These are phyloP conservation scores for Andrena cerasifolii DNA, from an alignment of 1,140 invertebrate genomes.

Conservation along the genomic window DNA sequence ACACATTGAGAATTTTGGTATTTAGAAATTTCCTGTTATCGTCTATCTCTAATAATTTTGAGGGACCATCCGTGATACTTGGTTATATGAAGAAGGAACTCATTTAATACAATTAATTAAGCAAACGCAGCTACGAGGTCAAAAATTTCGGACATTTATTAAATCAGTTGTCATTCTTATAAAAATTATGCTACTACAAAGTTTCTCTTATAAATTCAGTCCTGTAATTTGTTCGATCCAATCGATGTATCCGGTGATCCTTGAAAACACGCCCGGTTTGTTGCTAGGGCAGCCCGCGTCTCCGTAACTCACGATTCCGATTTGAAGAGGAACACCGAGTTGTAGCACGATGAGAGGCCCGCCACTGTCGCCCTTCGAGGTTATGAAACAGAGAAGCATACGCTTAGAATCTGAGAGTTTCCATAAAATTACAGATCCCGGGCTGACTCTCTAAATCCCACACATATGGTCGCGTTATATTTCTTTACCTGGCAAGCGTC, in stretches of 20 bases:
- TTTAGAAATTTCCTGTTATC: not conserved
- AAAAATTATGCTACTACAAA: not conserved
- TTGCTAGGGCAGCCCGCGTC: constrained; percentile 63
- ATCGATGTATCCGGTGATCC: constrained; percentile 20
- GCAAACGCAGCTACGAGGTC: no score
- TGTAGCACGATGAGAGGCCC: constrained; percentile 56
- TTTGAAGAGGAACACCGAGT: constrained; percentile 49
- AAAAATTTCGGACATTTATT: constrained; percentile 4
- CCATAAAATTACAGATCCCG: no score
- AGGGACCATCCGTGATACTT: not conserved
- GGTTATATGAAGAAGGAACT: no score
- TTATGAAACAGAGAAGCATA: no score
- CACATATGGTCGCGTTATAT: no score
- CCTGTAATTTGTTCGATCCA: constrained; percentile 41
- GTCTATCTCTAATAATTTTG: not conserved
- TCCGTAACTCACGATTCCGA: constrained; percentile 69
- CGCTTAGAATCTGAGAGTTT: no score
- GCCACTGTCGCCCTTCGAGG: constrained; percentile 62
- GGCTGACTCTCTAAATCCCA: no score
- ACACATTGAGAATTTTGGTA: constrained; percentile 43
- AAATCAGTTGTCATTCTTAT: not conserved
- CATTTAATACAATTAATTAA: no score
- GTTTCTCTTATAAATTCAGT: not conserved
- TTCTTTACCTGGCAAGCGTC: constrained; percentile 62
- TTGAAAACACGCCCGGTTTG: constrained; percentile 62